Conservation (phyloP, 2,113 vertebrate species). For the Sula dactylatra region DNA sequence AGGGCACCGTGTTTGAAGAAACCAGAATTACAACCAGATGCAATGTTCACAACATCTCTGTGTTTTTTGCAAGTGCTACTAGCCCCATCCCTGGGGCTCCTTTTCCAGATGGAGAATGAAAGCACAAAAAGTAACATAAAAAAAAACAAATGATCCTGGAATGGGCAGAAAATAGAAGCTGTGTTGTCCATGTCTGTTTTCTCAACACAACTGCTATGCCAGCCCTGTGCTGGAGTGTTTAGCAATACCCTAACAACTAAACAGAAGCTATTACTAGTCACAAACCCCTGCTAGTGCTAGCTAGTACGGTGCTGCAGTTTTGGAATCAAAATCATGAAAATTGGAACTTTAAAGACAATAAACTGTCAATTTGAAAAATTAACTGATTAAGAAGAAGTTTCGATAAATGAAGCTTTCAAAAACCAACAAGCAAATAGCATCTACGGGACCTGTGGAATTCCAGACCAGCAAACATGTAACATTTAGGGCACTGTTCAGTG, state of each 20-base stretch:
- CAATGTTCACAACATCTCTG: background rate
- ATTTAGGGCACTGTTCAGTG: background rate
- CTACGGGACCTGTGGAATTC: background rate
- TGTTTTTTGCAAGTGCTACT: background rate
- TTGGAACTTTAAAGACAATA: background rate
- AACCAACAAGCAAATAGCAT: background rate
- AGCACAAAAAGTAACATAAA: background rate
- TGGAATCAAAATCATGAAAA: background rate
- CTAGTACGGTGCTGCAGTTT: background rate
- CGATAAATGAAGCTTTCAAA: background rate
- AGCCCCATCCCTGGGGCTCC: background rate
- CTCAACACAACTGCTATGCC: background rate
- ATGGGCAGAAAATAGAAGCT: background rate
- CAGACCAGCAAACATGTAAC: background rate
- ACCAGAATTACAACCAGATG: background rate
- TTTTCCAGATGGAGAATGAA: background rate
- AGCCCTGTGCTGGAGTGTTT: background rate
- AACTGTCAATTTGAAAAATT: background rate
- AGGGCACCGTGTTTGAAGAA: background rate
- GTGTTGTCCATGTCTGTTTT: rapidly evolving
- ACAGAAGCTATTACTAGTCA: background rate
- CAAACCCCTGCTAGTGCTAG: background rate
- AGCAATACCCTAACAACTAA: background rate
- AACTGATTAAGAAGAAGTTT: background rate
- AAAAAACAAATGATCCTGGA: background rate